Evolutionary conservation across 2,113 vertebrate species (phyloP), one percentile per base, ranked within the genome.

Genomic region (Callionymus lyra): DNA sequence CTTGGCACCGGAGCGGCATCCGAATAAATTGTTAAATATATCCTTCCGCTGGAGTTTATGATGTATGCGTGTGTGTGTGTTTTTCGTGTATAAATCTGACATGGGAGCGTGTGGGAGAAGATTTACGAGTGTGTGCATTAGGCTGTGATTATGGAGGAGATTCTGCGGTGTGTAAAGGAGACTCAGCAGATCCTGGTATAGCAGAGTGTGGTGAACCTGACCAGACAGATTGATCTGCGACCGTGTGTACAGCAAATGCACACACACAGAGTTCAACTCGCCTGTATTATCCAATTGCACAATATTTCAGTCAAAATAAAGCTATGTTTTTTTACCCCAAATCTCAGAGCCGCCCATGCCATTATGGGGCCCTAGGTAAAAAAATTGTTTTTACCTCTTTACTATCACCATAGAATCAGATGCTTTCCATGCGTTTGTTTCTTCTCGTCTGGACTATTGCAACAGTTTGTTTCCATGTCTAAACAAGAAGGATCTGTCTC

Each of bases 81-180:
- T 67, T 6, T 45, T 1, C 9, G 27, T 49, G 51, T 1, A 44
- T 10, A 13, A 27, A 40, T 43, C 34, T 53, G 59, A 65, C 63
- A 67, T 62, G 50, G 57, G 38, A 69, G 59, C 47, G 47, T 35
- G 19, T 11, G 21, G 47, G 41, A 50, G 32, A 59, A 66, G 61
- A 75, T 75, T 73, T 70, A 73, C 40, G 64, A 56, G 53, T 61
- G 55, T 70, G 64, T 66, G 64, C 70, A 70, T 70, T 33, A 73
- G 45, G 21, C 34, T 56, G 69, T 61, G 64, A 75, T 74, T 63
- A 65, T 70, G 44, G 39, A 46, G 50, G 56, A 72, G 63, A 65
- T 60, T 63, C 65, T 48, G 54, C 18, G n/a, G 43, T 33, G 57
- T 63, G 50, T 50, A 35, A 40, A 35, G 12, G 55, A 63, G 41